Evolutionary conservation across 2,797 vertebrate genomes (phyloP), one percentile per base, ranked within the genome.

Genomic region (Hirundo rustica): DNA sequence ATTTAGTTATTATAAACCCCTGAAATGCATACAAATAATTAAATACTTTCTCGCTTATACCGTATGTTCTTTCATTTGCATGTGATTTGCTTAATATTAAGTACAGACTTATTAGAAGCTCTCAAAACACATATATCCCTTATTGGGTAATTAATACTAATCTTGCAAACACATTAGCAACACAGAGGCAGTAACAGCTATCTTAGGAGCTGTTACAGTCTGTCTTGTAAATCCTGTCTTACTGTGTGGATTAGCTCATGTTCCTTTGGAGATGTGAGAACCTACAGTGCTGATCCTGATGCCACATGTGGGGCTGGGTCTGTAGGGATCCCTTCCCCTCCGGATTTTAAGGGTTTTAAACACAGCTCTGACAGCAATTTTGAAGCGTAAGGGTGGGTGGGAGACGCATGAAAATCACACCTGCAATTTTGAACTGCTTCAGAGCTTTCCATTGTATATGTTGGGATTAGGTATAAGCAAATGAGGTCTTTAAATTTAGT

Each of bases 101-200:
- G 82, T 71, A 94, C 79, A 50, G 79, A 73, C 78, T 85, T 95
- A 87, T 72, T 94, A 78, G 73, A 64, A 82, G 75, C 84, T 93
- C 91, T 86, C 94, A 85, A 81, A 92, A 88, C 57, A 96, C 73
- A 89, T 88, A 93, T 58, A 75, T 94, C 80, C 88, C 94, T 92
- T 89, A 91, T 87, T 94, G 91, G 81, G 71, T 85, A 94, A 85
- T 95, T 97, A 94, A 96, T 93, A 88, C 95, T 92, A 88, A 96
- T 93, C 95, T 95, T 85, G 79, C 95, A 96, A 97, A 93, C 89
- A 85, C 91, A 95, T 95, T 94, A 96, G 93, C 93, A 93, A 80
- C 95, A 84, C 67, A 55, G 79, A 96, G 86, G 87, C 89, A 66
- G 72, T 94, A 96, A 96, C 66, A 92, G 86, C 92, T 95, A 94